A percentile compares a stretch with the other conserved stretches of the same genome.
Conservation (phyloP, 2,113 vertebrate genomes). For the Indri indri region DNA sequence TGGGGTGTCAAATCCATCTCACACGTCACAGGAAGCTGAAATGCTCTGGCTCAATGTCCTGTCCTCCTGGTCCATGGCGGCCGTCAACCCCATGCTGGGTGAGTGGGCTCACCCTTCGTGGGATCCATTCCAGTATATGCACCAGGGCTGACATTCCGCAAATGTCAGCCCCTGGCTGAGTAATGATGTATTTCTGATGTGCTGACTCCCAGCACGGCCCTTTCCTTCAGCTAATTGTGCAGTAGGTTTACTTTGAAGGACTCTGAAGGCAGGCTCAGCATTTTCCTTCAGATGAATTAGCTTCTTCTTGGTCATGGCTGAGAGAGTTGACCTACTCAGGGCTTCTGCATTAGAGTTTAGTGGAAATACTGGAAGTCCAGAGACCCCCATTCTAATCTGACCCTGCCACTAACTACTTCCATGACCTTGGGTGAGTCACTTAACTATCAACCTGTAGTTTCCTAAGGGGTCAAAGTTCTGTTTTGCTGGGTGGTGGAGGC, state of each 20-base stretch:
- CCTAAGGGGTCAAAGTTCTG: background rate
- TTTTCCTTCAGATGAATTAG: conserved; percentile 4
- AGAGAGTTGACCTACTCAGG: background rate
- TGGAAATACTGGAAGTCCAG: background rate
- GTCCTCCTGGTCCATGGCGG: background rate
- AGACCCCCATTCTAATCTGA: background rate
- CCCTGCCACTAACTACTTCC: background rate
- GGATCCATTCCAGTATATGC: too few species aligned
- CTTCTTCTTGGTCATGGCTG: background rate
- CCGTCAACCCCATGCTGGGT: fast-evolving
- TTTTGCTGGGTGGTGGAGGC: background rate
- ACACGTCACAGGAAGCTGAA: background rate
- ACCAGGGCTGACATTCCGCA: background rate
- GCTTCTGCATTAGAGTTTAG: background rate
- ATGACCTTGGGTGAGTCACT: background rate
- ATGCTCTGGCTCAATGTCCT: background rate
- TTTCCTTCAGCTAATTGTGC: background rate
- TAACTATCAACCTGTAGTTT: background rate
- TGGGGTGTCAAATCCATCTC: background rate
- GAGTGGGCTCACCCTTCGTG: background rate
- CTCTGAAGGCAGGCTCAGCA: background rate
- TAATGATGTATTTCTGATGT: background rate
- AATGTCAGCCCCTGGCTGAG: background rate
- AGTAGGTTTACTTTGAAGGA: background rate
- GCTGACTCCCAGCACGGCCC: background rate